Evolutionary conservation across 1,140 invertebrate species (phyloP).

Genomic region (Listronotus oregonensis): DNA sequence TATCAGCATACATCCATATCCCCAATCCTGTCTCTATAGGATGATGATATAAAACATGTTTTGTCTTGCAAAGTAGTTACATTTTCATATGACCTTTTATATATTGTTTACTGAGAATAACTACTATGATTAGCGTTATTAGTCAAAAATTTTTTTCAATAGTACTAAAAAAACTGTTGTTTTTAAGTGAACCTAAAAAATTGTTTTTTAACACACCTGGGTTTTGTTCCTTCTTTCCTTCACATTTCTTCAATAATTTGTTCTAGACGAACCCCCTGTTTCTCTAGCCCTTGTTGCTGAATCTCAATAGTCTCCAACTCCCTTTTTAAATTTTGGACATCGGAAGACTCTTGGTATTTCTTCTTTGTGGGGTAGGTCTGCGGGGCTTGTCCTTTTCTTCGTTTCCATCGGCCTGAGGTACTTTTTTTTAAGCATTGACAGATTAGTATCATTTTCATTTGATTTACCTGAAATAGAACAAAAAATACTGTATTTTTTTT

Average conservation of each 20-base stretch:
- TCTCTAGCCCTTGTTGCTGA: slow-evolving; percentile 86
- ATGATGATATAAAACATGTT: too few relatives aligned
- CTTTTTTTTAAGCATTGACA: slow-evolving; percentile 61
- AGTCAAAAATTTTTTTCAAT: too few relatives aligned
- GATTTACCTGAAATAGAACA: slow-evolving; percentile 21
- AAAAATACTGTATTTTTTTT: too few relatives aligned
- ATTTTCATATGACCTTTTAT: too few relatives aligned
- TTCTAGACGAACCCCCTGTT: slow-evolving; percentile 85
- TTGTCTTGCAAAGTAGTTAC: too few relatives aligned
- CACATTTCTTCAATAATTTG: slow-evolving; percentile 81
- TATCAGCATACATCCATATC: too few relatives aligned
- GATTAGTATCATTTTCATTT: slow-evolving; percentile 21
- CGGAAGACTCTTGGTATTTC: slow-evolving; percentile 72
- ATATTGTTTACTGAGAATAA: too few relatives aligned
- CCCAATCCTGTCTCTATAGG: too few relatives aligned
- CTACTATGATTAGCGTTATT: too few relatives aligned
- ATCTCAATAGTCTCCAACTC: slow-evolving; percentile 82
- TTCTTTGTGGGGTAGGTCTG: slow-evolving; percentile 70
- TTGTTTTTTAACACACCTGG: slow-evolving; percentile 40
- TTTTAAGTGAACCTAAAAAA: too few relatives aligned
- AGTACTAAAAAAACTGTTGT: too few relatives aligned
- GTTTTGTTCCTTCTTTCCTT: slow-evolving; percentile 57
- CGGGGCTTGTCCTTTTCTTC: slow-evolving; percentile 81
- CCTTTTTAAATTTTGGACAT: slow-evolving; percentile 71
- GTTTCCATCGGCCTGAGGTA: slow-evolving; percentile 70